Evolutionary conservation across 2,113 vertebrate genomes (phyloP), one percentile per base, ranked within the genome.

Genomic region (Hucho hucho): DNA sequence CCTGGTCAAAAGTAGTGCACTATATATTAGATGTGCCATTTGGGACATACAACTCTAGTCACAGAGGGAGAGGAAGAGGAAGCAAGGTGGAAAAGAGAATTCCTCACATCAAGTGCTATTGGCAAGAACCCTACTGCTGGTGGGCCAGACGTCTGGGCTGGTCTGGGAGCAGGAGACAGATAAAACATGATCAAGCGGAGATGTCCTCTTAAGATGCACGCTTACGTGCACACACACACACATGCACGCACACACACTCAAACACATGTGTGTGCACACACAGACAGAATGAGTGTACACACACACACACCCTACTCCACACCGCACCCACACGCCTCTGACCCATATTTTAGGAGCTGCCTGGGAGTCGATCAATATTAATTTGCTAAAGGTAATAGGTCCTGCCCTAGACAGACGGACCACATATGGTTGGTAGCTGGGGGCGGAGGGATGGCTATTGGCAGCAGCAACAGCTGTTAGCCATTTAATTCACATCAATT

Each of bases 41-140:
- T 20, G 49, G 49, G 18, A 75, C 70, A 67, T 32, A 14, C 68
- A 72, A 77, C 67, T 49, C 66, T 61, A 69, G 77, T 77, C 80
- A 82, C 73, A 11, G 69, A 82, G 87, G 83, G 84, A 72, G 69
- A n/a, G 18, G 56, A 20, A 58, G 69, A 59, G 58, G 58, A n/a
- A 59, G 20, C 58, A 6, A 59, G 58, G 81, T 64, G 37, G 75
- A 76, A 80, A 59, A 82, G 89, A 91, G 88, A 84, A 90, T 91
- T 87, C 85, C 88, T 90, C 89, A 87, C 81, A 56, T 61, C 65
- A 74, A 78, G 74, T 46, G 63, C 77, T 81, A 70, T 9, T 63
- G 78, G 56, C 71, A 82, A 63, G 82, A 78, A 76, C 86, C 83
- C 76, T 6, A 66, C 49, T 47, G 28, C 79, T 83, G 75, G 75